These are phyloP conservation scores for Galendromus occidentalis DNA, from an alignment of 1,140 invertebrate genomes.

Conservation along the genomic window DNA sequence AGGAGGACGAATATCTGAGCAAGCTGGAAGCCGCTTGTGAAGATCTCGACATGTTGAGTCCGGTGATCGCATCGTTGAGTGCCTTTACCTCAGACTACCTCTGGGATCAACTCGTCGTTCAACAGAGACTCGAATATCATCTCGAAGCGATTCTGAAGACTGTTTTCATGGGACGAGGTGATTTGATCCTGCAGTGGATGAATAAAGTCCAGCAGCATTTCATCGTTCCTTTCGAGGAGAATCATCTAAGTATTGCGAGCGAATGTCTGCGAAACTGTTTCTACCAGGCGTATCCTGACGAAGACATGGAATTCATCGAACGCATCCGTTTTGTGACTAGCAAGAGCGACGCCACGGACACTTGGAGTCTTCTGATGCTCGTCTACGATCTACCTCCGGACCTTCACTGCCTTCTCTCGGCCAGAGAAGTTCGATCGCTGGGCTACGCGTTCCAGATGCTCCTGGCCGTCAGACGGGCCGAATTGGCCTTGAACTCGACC, in stretches of 20 bases:
- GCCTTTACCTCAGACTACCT: neutral
- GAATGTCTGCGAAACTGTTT: conserved; percentile 3
- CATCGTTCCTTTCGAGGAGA: neutral
- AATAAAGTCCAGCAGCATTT: neutral
- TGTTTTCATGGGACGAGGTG: conserved; percentile 2
- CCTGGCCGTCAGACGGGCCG: neutral
- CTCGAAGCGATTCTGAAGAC: neutral
- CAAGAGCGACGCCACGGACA: neutral
- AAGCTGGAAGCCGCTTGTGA: neutral
- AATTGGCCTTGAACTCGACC: neutral
- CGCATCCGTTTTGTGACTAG: neutral
- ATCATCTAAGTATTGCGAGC: neutral
- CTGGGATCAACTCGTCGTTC: neutral
- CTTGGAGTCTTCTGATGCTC: neutral
- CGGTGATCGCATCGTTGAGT: neutral
- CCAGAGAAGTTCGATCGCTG: neutral
- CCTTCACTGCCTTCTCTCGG: neutral
- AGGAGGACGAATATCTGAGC: neutral
- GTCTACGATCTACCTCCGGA: neutral
- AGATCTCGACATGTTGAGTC: neutral
- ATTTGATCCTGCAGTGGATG: conserved; percentile 1
- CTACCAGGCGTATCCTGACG: conserved; percentile 4
- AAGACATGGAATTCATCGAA: neutral
- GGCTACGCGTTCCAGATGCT: conserved; percentile 6
- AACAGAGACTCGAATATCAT: conserved; percentile 7